Conservation (phyloP, 2,113 vertebrate genomes). For the Amphiprion ocellaris region DNA sequence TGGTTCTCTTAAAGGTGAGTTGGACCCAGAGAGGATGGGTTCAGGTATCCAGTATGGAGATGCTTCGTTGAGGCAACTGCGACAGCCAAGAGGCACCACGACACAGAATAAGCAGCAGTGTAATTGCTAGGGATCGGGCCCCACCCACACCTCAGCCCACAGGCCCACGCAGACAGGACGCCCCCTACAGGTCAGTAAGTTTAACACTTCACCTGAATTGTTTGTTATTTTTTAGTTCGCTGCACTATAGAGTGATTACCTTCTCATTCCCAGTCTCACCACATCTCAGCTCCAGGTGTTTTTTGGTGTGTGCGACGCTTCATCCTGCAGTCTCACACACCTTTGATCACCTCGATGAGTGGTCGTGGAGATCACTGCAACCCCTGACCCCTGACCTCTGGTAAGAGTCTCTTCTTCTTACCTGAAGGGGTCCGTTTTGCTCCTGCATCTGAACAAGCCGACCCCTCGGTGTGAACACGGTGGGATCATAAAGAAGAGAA, state of each 20-base stretch:
- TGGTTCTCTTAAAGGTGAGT: constrained; percentile 84
- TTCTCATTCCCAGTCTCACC: not conserved
- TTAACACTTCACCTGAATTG: no score
- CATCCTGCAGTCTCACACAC: constrained; percentile 61
- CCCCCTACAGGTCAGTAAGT: constrained; percentile 66
- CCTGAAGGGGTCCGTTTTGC: constrained; percentile 41
- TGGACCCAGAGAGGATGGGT: constrained; percentile 95
- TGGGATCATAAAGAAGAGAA: constrained; percentile 29
- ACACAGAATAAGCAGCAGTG: constrained; percentile 89
- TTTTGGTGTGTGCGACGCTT: constrained; percentile 71
- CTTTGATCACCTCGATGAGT: constrained; percentile 74
- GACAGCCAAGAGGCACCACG: constrained; percentile 88
- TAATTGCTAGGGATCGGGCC: constrained; percentile 86
- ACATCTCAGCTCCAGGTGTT: constrained; percentile 72
- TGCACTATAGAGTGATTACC: no score
- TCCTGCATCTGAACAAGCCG: constrained; percentile 48
- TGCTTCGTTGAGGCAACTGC: constrained; percentile 89
- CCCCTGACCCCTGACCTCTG: constrained; percentile 65
- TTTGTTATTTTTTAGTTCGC: no score
- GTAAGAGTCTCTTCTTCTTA: constrained; percentile 37
- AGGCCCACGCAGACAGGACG: constrained; percentile 56
- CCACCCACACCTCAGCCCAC: constrained; percentile 37
- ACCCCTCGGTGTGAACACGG: constrained; percentile 35
- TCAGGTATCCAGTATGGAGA: constrained; percentile 96
- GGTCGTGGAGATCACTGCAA: constrained; percentile 60